phyloP scores from a whole-genome alignment of 2,888 invertebrate genomes.

The Oligia latruncula region DNA sequence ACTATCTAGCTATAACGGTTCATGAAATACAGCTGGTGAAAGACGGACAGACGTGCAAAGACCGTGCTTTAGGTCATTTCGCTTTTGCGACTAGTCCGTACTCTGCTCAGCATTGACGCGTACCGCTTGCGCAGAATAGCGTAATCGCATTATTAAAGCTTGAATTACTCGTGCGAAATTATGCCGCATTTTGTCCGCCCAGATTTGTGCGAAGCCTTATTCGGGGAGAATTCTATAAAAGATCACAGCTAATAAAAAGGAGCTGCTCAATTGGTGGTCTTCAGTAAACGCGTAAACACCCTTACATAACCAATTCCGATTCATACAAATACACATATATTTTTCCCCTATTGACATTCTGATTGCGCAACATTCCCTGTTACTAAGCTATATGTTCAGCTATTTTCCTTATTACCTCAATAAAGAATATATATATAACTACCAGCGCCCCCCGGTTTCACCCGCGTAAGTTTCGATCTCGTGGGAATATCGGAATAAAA shows the following conservation, averaged over 20 bases:
- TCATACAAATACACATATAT: slow-evolving; percentile 4
- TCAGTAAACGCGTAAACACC: not conserved
- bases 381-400: slow-evolving; percentile 1
- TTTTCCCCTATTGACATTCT: not conserved
- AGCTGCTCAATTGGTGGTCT: not conserved
- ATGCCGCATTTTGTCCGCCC: not conserved
- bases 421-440: slow-evolving; percentile 7
- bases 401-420: slow-evolving; percentile 28
- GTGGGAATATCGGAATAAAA: too few species aligned
- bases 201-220: not conserved
- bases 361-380: slow-evolving; percentile 2
- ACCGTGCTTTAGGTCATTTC: too few species aligned
- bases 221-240: not conserved
- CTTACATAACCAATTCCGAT: not conserved
- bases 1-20: too few species aligned
- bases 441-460: too few species aligned
- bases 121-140: too few species aligned
- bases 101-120: too few species aligned
- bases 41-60: too few species aligned
- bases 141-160: too few species aligned
- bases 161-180: not conserved
- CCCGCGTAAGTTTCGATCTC: too few species aligned
- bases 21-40: too few species aligned
- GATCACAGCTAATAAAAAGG: not conserved
- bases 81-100: too few species aligned